Conservation (phyloP, 2,888 invertebrate genomes). For the Cephus rjabovi region DNA sequence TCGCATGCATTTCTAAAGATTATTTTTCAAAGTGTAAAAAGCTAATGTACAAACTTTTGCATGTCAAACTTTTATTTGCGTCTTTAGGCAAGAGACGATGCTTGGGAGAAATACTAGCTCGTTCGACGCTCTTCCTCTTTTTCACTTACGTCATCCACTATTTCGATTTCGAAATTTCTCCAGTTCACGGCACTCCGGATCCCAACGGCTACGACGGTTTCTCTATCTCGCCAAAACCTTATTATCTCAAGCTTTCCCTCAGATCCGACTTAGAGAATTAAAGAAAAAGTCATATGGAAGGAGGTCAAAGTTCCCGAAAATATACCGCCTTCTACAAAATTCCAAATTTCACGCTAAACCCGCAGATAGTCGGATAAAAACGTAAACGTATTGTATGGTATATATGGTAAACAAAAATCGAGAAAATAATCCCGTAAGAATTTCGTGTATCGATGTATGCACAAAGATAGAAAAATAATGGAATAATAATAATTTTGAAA, state of each 20-base stretch:
- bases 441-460: too few species aligned
- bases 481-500: too few species aligned
- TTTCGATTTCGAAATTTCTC: slow-evolving; percentile 59
- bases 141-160: slow-evolving; percentile 65
- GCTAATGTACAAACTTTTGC: neutral
- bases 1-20: neutral
- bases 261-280: neutral
- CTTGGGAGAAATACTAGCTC: slow-evolving; percentile 67
- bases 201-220: slow-evolving; percentile 71
- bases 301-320: neutral
- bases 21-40: neutral
- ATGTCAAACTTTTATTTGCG: slow-evolving; percentile 12
- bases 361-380: neutral
- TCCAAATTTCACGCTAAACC: neutral
- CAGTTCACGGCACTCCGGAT: slow-evolving; percentile 64
- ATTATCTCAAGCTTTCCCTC: slow-evolving; percentile 56
- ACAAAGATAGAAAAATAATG: too few species aligned
- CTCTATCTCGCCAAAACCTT: slow-evolving; percentile 71
- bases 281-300: neutral
- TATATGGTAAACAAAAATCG: neutral
- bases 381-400: too few species aligned
- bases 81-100: slow-evolving; percentile 67
- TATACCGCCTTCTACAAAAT: neutral
- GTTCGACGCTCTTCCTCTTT: slow-evolving; percentile 64
- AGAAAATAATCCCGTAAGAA: neutral